Evolutionary conservation across 2,888 invertebrate species (phyloP), one percentile per base, ranked within the genome.

Genomic region (Pollenia amentaria): DNA sequence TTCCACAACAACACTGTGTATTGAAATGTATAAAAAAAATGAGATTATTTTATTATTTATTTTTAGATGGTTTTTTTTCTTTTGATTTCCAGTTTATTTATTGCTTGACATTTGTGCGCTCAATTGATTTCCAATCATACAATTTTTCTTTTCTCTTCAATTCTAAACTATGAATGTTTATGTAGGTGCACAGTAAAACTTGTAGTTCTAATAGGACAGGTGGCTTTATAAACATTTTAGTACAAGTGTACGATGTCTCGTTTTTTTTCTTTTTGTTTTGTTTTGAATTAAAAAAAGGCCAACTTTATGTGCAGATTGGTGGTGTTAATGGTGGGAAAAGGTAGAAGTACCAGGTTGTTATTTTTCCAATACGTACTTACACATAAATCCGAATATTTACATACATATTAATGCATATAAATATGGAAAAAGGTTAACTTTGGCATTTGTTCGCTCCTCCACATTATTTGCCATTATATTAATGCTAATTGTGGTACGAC

Each of bases 21-120:
- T 51, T 64, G 14, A 64, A 80, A 77, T 10, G 65, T 77, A 55
- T 53, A 77, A 72, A 64, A 38, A 53, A 72, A 62, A 51, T 75
- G 21, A 57, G 8, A 69, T 65, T 76, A n/a, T 76, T 55, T 53
- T 67, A 21, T 44, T 55, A 29, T 75, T 21, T 72, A 16, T 8
- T 57, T 60, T 29, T 29, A 29, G 4, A 29, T 29, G 29, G 29
- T 29, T 29, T 6, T 53, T 62, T 78, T 42, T 11, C 11, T 16
- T 70, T 80, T 9, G 53, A 29, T 77, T 77, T 80, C 64, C 65
- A 77, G 60, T 64, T 85, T 82, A 85, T 85, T 85, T 85, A 85
- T 85, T 82, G 85, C 82, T 85, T 85, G 82, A 78, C 85, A 85
- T 81, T 85, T 85, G 51, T 82, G 64, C 78, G 82, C 85, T 85